Base-by-base conservation (phyloP, 2,113 vertebrate species). In the Diphyllodes magnificus region DNA sequence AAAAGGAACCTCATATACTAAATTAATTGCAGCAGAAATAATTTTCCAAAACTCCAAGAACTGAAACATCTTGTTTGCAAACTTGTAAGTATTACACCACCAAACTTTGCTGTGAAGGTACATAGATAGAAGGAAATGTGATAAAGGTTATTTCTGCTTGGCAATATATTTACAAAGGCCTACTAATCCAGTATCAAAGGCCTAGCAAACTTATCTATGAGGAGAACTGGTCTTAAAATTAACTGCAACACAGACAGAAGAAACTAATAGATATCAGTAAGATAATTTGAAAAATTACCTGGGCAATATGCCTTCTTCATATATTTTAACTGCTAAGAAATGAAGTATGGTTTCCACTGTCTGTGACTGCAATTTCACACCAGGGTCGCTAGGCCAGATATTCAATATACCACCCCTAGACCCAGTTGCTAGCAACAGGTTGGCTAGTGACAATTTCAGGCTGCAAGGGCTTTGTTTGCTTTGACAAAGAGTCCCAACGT, bases 241-340 rank as follows among this genome's bases (percentile, higher is more conserved):
- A 69, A 51, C 50, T 49, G 16, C 31, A 53, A 39, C 16, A 61
- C 14, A 61, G 10, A 17, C 13, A 63, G 28, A 90, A 53, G 28
- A 83, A 50, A 50, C 13, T 33, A 64, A 47, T 1, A 61, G 23
- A 16, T n/a, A 92, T 33, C 31, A 50, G 23, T 33, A 14, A 76
- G 15, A 80, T n/a, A 53, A 70, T 72, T 12, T 15, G 18, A 66
- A 87, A 75, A 83, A 61, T 14, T 63, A 11, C 28, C 16, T 35
- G 11, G 51, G 28, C n/a, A n/a, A 23, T 39, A 39, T 64, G 49
- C 13, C 7, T 57, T 73, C 30, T 70, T 42, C 23, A 40, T 77
- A 30, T 85, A 98, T 98, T 98, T 99, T 98, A 40, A 98, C 98
- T 64, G 98, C 97, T 56, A 98, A 98, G 61, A 96, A 82, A 35